phyloP scores from a whole-genome alignment of 2,888 invertebrate species.

The Sisyra nigra region DNA sequence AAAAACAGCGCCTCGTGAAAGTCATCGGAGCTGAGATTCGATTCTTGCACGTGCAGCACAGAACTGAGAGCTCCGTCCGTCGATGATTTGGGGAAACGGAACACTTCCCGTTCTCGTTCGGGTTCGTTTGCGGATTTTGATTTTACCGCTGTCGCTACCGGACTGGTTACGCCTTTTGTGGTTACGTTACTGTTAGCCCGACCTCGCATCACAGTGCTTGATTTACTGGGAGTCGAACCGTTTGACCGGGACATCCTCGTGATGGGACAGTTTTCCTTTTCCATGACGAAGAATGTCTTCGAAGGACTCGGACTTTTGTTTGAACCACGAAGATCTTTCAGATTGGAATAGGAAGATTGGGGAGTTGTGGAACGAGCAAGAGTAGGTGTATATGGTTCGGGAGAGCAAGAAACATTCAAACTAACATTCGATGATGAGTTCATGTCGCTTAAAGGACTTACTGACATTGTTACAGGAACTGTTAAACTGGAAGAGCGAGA shows the following conservation, averaged over 20 bases:
- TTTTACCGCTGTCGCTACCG: slow-evolving; percentile 1
- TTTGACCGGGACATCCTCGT: slow-evolving; percentile 17
- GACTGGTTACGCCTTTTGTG: slow-evolving; percentile 4
- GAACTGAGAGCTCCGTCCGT: slow-evolving; percentile 40
- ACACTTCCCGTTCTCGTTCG: slow-evolving; percentile 33
- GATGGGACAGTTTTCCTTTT: slow-evolving; percentile 19
- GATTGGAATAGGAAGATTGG: slow-evolving; percentile 17
- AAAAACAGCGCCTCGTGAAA: slow-evolving; percentile 39
- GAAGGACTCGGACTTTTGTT: slow-evolving; percentile 11
- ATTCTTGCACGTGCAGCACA: slow-evolving; percentile 36
- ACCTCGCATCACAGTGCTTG: background rate
- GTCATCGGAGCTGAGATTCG: slow-evolving; percentile 37
- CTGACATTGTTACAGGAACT: slow-evolving; percentile 22
- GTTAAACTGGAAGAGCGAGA: slow-evolving; percentile 33
- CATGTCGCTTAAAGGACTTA: background rate
- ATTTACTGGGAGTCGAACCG: slow-evolving; percentile 4
- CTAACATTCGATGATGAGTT: slow-evolving; percentile 26
- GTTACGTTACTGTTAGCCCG: slow-evolving; percentile 2
- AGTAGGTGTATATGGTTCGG: slow-evolving; percentile 25
- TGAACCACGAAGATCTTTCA: background rate
- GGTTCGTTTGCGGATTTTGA: slow-evolving; percentile 32
- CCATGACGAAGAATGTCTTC: slow-evolving; percentile 12
- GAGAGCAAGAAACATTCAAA: slow-evolving; percentile 21
- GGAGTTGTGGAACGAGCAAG: slow-evolving; percentile 25
- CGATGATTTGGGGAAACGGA: slow-evolving; percentile 36